Base-by-base conservation (phyloP, 2,888 invertebrate species). In the Oasisia sp. region DNA sequence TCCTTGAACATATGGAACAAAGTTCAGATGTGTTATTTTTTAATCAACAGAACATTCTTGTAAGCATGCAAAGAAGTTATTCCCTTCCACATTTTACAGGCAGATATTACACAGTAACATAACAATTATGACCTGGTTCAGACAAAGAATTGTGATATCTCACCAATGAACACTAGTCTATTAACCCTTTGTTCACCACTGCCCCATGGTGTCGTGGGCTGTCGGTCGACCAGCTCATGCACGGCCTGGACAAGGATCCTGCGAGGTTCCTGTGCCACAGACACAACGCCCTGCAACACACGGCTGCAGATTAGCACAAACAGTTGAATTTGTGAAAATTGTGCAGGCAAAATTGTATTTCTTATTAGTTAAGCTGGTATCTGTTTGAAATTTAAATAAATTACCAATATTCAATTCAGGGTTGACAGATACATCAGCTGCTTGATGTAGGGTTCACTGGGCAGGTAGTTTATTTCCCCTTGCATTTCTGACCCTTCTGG, bases 81-180 rank as follows among this genome's bases (percentile, higher is more conserved):
- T 27, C 56, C n/a, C n/a, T 19, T 74, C 5, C 27, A 27, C 74
- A 74, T 74, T 27, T 27, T 74, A n/a, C 27, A 19, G n/a, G 27
- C 74, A 74, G 27, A 74, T 74, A 74, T 74, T 74, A 74, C 27
- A 74, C 7, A 19, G 27, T n/a, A 74, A 19, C n/a, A 74, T 74
- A 74, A 19, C 74, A 74, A 74, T 27, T 19, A n/a, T 74, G 74
- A 74, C 74, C 11, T 11, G 19, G 14, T 56, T 56, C 56, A 56
- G 56, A 56, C 19, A 56, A 74, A 3, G 74, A 90, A 90, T 14
- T n/a, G 32, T 19, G 90, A 91, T 27, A 19, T 50, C 91, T 91
- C 44, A 93, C 96, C 96, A 93, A 96, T 96, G 93, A 96, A 96
- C 7, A 96, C 95, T 14, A 96, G 91, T 90, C 95, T 94, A 92